Base-by-base conservation (phyloP, 2,888 invertebrate species). In the Drosophila buzzatii region DNA sequence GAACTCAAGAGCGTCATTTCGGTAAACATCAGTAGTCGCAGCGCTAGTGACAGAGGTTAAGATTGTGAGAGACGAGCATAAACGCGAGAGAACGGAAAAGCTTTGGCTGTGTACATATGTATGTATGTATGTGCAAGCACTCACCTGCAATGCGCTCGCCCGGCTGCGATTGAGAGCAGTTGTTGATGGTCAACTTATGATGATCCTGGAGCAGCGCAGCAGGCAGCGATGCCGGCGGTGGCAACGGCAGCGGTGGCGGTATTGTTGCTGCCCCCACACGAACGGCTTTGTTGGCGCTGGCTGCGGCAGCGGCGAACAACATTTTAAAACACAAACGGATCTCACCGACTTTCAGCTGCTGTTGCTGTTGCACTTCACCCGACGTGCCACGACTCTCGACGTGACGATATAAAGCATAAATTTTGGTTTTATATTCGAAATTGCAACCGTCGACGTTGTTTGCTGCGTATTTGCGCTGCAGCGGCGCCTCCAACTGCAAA, bases 301-400 rank as follows among this genome's bases (percentile, higher is more conserved):
- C 76, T 47, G 84, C 90, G 45, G 81, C 79, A 55, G 90, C 85
- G 60, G 91, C 92, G 65, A 91, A 91, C 55, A 91, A 72, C 90
- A 91, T 91, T 67, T 77, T 90, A 56, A 90, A 82, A 55, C 79
- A 76, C 75, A 89, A 70, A 80, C 82, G 82, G 64, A 83, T 78
- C 70, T 79, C 79, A 68, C 84, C 89, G 73, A 81, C 81, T 76
- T 55, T 87, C 90, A 88, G 90, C 89, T 85, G 82, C 84, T 90
- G 86, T 90, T 90, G 90, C 83, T 90, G 87, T 82, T 86, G 89
- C 85, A 87, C 90, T 87, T 87, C 78, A 89, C 88, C 67, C 85
- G 84, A 83, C 86, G 90, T 78, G 90, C 88, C 88, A 86, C 86
- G 71, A 81, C 82, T 88, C 90, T 76, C 61, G 83, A 87, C 76